phyloP scores from a whole-genome alignment of 2,113 vertebrate species.

The Eublepharis macularius region DNA sequence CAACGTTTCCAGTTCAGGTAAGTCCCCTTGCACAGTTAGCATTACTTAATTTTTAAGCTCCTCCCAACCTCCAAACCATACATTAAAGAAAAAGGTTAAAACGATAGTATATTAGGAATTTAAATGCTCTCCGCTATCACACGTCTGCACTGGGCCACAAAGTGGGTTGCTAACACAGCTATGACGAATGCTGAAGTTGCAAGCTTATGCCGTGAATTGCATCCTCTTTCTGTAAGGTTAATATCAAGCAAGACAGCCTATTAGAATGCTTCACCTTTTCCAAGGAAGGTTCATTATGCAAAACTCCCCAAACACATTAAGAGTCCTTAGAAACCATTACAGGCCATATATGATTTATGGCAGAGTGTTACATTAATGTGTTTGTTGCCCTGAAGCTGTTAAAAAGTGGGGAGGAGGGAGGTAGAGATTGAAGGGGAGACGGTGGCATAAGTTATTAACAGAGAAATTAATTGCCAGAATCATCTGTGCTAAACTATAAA shows the following conservation, averaged over 20 bases:
- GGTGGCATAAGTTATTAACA: conserved; percentile 7
- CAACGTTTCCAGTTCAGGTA: background rate
- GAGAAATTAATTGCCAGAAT: conserved; percentile 52
- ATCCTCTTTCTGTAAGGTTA: conserved; percentile 28
- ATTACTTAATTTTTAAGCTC: background rate
- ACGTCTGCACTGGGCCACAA: background rate
- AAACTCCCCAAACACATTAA: conserved; percentile 52
- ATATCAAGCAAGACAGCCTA: conserved; percentile 6
- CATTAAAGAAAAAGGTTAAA: background rate
- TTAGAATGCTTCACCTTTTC: conserved; percentile 34
- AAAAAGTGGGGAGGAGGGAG: background rate
- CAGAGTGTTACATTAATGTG: conserved; percentile 10
- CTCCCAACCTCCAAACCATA: no score
- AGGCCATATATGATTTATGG: conserved; percentile 46
- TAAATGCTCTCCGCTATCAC: background rate
- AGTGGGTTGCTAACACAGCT: conserved; percentile 13
- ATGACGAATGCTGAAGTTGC: conserved; percentile 16
- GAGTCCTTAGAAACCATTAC: conserved; percentile 47
- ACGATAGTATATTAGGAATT: background rate
- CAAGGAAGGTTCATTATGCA: conserved; percentile 34
- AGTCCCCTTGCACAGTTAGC: no score
- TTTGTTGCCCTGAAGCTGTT: conserved; percentile 39
- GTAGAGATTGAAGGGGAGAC: background rate
- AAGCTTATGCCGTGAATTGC: background rate
- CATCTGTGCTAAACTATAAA: conserved; percentile 19